phyloP scores from a whole-genome alignment of 2,113 vertebrate species.

The Catharus fuscescens region DNA sequence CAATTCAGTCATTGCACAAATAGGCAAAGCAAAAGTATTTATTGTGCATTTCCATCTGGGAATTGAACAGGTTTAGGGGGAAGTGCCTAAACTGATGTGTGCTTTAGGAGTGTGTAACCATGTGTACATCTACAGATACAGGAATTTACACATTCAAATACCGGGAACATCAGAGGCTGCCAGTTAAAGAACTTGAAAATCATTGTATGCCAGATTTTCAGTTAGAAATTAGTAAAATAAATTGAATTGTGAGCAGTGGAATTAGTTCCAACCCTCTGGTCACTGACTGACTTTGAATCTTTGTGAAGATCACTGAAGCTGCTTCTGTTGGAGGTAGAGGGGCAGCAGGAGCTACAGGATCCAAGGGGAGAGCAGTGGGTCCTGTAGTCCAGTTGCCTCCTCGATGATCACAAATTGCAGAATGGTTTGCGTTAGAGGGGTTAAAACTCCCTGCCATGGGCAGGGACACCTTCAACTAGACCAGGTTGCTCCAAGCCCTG shows the following conservation, averaged over 20 bases:
- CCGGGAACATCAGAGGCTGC: not conserved
- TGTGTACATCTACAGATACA: accelerated
- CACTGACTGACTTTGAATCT: not conserved
- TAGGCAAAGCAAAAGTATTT: not conserved
- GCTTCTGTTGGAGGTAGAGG: not conserved
- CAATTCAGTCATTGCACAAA: not conserved
- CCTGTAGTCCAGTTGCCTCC: not conserved
- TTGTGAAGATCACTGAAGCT: no score
- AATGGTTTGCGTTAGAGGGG: not conserved
- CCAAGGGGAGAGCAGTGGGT: not conserved
- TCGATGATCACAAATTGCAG: not conserved
- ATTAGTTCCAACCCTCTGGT: not conserved
- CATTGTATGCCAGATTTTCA: accelerated
- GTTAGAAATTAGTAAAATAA: not conserved
- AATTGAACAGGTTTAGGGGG: not conserved
- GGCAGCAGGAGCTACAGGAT: not conserved
- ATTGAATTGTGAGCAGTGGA: not conserved
- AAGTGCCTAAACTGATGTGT: accelerated
- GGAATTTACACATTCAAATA: accelerated
- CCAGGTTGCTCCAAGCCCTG: not conserved
- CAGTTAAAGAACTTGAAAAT: not conserved
- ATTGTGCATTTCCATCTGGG: not conserved
- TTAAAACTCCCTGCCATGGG: not conserved
- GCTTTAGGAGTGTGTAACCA: not conserved
- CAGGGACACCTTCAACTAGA: not conserved